phyloP scores from a whole-genome alignment of 2,113 vertebrate species.

The Sinocyclocheilus rhinocerous region DNA sequence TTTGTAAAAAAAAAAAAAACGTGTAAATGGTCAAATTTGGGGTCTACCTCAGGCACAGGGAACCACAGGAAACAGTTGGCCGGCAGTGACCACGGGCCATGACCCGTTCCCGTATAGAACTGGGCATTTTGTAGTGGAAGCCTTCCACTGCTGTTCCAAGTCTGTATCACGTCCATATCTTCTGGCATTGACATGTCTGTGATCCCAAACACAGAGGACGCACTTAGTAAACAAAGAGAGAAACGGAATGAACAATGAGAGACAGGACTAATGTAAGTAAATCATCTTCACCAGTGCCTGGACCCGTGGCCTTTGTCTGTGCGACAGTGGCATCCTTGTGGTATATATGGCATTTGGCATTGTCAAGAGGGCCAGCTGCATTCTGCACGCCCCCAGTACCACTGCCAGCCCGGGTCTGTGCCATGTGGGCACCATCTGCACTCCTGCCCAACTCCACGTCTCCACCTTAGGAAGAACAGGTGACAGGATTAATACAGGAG shows the following conservation, averaged over 20 bases:
- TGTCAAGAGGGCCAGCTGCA: slow-evolving; percentile 52
- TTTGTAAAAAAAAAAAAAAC: no score
- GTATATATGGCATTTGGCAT: slow-evolving; percentile 29
- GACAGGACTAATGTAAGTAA: not conserved
- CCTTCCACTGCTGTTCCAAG: slow-evolving; percentile 17
- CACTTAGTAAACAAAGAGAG: not conserved
- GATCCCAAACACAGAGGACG: slow-evolving; percentile 7
- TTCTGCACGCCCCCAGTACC: slow-evolving; percentile 38
- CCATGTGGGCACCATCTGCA: slow-evolving; percentile 54
- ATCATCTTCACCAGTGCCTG: slow-evolving; percentile 41
- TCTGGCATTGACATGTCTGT: not conserved
- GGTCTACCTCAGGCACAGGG: not conserved
- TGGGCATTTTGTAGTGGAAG: slow-evolving; percentile 1
- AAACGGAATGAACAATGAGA: not conserved
- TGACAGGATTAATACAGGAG: slow-evolving; percentile 38
- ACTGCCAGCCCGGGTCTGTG: slow-evolving; percentile 45
- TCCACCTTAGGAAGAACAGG: slow-evolving; percentile 50
- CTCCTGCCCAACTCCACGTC: slow-evolving; percentile 26
- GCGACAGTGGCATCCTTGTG: slow-evolving; percentile 31
- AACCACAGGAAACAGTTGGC: slow-evolving; percentile 4
- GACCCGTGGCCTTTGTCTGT: slow-evolving; percentile 20
- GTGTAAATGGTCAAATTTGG: not conserved
- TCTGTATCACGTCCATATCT: slow-evolving; percentile 29
- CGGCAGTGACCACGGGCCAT: not conserved
- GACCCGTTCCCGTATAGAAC: not conserved